phyloP scores from a whole-genome alignment of 2,113 vertebrate species.

The Zonotrichia leucophrys region DNA sequence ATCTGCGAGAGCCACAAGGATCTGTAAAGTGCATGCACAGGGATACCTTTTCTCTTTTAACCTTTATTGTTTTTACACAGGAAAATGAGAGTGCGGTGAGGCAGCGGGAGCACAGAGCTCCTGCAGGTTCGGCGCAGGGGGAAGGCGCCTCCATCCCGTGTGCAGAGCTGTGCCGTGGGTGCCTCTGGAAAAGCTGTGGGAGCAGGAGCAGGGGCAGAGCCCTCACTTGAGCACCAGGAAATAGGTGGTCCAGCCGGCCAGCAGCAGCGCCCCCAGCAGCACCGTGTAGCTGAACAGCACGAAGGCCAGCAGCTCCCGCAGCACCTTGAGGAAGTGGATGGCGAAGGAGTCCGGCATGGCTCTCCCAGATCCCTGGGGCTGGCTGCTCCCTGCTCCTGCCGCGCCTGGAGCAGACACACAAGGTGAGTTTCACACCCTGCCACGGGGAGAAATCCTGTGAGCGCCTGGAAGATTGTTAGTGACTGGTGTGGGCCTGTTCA shows the following conservation, averaged over 20 bases:
- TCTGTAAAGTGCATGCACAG: background rate
- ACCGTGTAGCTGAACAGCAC: constrained; percentile 95
- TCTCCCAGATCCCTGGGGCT: background rate
- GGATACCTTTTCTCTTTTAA: background rate
- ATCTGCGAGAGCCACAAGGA: background rate
- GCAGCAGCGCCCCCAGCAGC: constrained; percentile 87
- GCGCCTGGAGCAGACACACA: background rate
- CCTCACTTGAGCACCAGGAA: constrained; percentile 88
- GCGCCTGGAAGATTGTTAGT: background rate
- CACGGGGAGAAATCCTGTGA: background rate
- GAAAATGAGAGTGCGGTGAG: background rate
- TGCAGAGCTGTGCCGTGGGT: rapidly evolving
- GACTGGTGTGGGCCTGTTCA: background rate
- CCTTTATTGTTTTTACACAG: background rate
- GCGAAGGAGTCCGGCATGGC: constrained; percentile 78
- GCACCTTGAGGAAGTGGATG: constrained; percentile 87
- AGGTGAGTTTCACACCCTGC: background rate
- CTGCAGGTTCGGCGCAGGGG: background rate
- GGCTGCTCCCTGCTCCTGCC: background rate
- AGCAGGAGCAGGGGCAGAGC: background rate
- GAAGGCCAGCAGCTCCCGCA: constrained; percentile 91
- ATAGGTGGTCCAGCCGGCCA: constrained; percentile 95
- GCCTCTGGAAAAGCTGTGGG: background rate
- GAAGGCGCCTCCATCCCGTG: background rate
- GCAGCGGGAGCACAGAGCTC: background rate